These are phyloP conservation scores for Laticauda laticaudata DNA, from an alignment of 2,113 vertebrate species.

Conservation along the genomic window DNA sequence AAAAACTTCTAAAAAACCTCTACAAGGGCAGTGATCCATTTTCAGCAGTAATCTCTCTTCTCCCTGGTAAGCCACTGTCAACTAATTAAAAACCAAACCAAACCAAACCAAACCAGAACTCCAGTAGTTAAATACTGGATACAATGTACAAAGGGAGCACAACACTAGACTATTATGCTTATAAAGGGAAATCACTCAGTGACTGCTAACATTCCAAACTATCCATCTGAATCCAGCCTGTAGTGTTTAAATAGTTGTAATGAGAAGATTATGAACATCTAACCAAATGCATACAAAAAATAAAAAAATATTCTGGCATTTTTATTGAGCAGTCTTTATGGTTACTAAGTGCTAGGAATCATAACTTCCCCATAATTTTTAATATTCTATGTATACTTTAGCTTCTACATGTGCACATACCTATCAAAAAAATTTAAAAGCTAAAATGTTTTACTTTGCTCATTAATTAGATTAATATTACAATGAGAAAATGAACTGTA, in stretches of 20 bases:
- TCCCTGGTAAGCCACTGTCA: neutral
- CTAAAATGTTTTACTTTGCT: neutral
- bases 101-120: neutral
- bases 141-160: neutral
- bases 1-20: neutral
- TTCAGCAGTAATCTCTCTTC: neutral
- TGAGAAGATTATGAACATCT: neutral
- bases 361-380: neutral
- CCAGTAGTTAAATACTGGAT: neutral
- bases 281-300: neutral
- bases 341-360: neutral
- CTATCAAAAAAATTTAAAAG: neutral
- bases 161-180: neutral
- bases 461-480: neutral
- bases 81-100: neutral
- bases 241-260: neutral
- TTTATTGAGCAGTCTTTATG: neutral
- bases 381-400: neutral
- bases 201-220: neutral
- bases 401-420: neutral
- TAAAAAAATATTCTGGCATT: neutral
- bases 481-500: neutral
- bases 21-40: neutral
- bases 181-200: neutral
- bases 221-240: neutral